These are phyloP conservation scores for Poeciliopsis gracilis DNA, from an alignment of 2,797 vertebrate genomes.

Conservation along the genomic window DNA sequence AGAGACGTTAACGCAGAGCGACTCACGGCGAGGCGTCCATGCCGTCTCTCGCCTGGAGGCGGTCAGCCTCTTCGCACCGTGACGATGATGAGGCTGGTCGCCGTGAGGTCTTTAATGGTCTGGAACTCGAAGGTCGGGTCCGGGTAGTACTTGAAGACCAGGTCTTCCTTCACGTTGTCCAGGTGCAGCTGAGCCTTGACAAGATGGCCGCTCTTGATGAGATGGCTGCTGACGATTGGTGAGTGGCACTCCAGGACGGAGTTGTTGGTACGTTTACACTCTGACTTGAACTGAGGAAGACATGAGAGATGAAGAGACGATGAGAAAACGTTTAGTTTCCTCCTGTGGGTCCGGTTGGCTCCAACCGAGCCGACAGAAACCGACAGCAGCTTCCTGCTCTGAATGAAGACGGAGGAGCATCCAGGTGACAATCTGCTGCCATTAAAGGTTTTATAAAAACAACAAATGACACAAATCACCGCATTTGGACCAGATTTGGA, in stretches of 20 bases:
- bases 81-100: slow-evolving; percentile 77
- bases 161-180: slow-evolving; percentile 82
- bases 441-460: slow-evolving; percentile 5
- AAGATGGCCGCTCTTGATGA: slow-evolving; percentile 77
- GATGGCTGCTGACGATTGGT: slow-evolving; percentile 76
- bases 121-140: slow-evolving; percentile 87
- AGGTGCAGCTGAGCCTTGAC: slow-evolving; percentile 84
- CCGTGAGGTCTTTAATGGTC: slow-evolving; percentile 82
- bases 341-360: neutral
- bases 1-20: neutral
- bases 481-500: too few relatives aligned
- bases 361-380: slow-evolving; percentile 25
- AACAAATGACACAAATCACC: neutral
- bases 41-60: too few relatives aligned
- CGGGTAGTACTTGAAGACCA: slow-evolving; percentile 85
- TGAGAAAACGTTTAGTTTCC: neutral
- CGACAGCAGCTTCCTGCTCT: neutral
- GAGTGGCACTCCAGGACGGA: slow-evolving; percentile 86
- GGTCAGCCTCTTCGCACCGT: slow-evolving; percentile 51
- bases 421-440: neutral
- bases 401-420: slow-evolving; percentile 10
- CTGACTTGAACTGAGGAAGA: slow-evolving; percentile 74
- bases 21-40: too few relatives aligned
- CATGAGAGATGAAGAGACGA: neutral
- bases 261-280: slow-evolving; percentile 78